Evolutionary conservation across 2,797 vertebrate species (phyloP).

Genomic region (Helarctos malayanus): DNA sequence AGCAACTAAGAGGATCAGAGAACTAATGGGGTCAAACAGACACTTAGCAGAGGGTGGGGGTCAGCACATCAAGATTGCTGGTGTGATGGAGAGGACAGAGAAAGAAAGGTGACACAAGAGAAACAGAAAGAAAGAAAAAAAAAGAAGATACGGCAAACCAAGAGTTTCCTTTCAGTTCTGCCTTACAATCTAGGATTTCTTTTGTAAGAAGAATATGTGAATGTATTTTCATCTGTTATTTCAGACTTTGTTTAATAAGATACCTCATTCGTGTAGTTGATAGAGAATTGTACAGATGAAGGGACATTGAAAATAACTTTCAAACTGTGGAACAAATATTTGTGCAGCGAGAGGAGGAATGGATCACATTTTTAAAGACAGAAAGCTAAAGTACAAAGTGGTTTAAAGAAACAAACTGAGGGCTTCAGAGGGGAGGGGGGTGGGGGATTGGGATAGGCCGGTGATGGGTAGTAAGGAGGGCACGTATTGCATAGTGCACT

Average conservation of each 20-base stretch:
- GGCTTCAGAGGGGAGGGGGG: no score
- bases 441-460: no score
- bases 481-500: no score
- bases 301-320: background rate
- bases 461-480: no score
- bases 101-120: background rate
- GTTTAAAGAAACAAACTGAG: background rate
- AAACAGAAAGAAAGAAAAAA: background rate
- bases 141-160: background rate
- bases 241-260: background rate
- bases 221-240: background rate
- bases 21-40: slow-evolving; percentile 52
- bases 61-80: background rate
- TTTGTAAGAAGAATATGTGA: background rate
- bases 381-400: background rate
- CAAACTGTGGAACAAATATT: background rate
- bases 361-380: background rate
- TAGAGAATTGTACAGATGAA: background rate
- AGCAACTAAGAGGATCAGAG: slow-evolving; percentile 22
- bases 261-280: background rate
- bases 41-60: background rate
- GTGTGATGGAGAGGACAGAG: background rate
- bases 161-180: background rate
- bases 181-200: background rate
- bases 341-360: background rate